Evolutionary conservation across 2,888 invertebrate genomes (phyloP), one percentile per base, ranked within the genome.

Genomic region (Neoascia interrupta): DNA sequence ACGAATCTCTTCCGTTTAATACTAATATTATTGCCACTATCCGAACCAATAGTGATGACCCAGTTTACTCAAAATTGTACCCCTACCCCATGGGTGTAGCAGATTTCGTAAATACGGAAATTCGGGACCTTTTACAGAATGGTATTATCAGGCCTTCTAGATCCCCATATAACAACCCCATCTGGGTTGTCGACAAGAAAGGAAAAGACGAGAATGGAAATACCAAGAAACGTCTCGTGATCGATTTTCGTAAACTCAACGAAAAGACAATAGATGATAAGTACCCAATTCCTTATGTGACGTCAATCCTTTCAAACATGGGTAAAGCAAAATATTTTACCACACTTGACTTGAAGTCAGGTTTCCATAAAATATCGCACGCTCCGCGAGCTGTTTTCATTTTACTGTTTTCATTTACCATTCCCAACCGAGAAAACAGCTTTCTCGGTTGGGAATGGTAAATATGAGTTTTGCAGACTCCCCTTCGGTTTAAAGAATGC

Each of bases 41-140:
- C n/a, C n/a, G n/a, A n/a, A n/a, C n/a, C n/a, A n/a, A n/a, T n/a
- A n/a, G n/a, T n/a, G n/a, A n/a, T n/a, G n/a, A n/a, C n/a, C n/a
- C n/a, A n/a, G n/a, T n/a, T n/a, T n/a, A n/a, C n/a, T n/a, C n/a
- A n/a, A n/a, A n/a, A n/a, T n/a, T n/a, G n/a, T n/a, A 74, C 34
- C 53, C 58, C 13, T 58, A 73, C 36, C 41, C 58, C 19, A 21
- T 56, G n/a, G 13, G 18, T 11, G 60, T 39, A 11, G 36, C 66
- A 23, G 39, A 45, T 16, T 74, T 74, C 28, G 41, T 68, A 8
- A 74, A 60, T 11, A 54, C 39, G 39, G 60, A 74, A 60, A 19
- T 60, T 4, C n/a, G 13, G 3, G 53, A 45, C 43, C 26, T 68
- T 13, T 16, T 72, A 34, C 21, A 64, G 6, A n/a, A 49, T 43